Evolutionary conservation across 2,797 vertebrate species (phyloP), one percentile per base, ranked within the genome.

Genomic region (Megalops cyprinoides): DNA sequence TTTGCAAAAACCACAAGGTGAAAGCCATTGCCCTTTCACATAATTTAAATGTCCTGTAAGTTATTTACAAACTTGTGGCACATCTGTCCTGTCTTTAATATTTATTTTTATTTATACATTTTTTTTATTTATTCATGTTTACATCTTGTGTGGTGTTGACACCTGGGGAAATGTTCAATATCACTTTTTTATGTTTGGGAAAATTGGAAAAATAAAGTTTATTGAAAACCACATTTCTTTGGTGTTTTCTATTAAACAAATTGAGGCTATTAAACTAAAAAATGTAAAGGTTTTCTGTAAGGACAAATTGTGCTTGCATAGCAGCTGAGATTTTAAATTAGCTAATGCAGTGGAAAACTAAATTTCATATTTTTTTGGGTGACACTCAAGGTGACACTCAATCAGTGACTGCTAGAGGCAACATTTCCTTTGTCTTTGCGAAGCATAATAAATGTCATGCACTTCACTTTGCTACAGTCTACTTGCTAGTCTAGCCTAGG

Each of bases 81-180:
- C 93, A 90, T 91, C 87, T 91, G 88, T 93, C 89, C 60, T 90
- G 89, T 93, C 87, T 56, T 74, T 79, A 73, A 56, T 92, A 93
- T 94, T 93, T 94, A 92, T 94, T 93, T 93, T 92, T 91, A 92
- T 95, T 91, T 94, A 92, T 94, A 91, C 84, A 85, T 90, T 83
- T 86, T n/a, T 92, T 93, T 93, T 88, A 94, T 94, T 95, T 95
- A 94, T 95, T 93, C 79, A 83, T 83, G 89, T 94, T 89, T 89
- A 93, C 91, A 49, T 53, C 34, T 87, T 91, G 88, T 91, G 84
- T 18, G 81, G 87, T 92, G 87, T 93, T 91, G 91, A 92, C 93
- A 93, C 87, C 83, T 55, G 90, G 86, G 81, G 90, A 89, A 86
- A 90, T 87, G 91, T 94, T 93, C 84, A 90, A 85, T 90, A 89